Percentiles rank a stretch among this genome's conserved stretches.
These are phyloP conservation scores for Wiebesia pumilae DNA, from an alignment of 1,140 invertebrate genomes.

Conservation along the genomic window DNA sequence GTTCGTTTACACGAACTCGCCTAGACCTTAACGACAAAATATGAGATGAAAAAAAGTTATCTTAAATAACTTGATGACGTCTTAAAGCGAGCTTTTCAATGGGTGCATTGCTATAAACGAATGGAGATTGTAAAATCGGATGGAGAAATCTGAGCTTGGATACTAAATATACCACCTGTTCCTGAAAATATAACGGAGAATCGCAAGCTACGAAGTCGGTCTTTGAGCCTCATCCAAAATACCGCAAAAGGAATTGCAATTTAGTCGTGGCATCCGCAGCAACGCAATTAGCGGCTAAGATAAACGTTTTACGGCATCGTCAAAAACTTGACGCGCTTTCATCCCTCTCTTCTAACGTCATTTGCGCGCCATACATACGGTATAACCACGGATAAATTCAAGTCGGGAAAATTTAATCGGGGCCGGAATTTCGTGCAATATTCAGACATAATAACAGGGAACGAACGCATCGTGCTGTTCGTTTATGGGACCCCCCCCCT, in stretches of 20 bases:
- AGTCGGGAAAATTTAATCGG: slow-evolving; percentile 48
- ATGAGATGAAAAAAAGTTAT: too few relatives aligned
- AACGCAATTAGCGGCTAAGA: slow-evolving; percentile 39
- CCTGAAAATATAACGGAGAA: background rate
- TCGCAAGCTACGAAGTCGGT: background rate
- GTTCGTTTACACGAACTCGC: too few relatives aligned
- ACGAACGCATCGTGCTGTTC: slow-evolving; percentile 34
- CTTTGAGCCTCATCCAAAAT: slow-evolving; percentile 13
- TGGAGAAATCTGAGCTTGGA: background rate
- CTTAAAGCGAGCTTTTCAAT: too few relatives aligned
- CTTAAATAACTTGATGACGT: too few relatives aligned
- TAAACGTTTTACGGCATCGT: slow-evolving; percentile 47
- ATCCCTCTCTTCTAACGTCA: background rate
- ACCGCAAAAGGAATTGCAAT: slow-evolving; percentile 45
- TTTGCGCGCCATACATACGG: slow-evolving; percentile 16
- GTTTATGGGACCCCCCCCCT: slow-evolving; percentile 26
- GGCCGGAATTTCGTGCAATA: slow-evolving; percentile 50
- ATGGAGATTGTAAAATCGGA: background rate
- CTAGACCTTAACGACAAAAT: too few relatives aligned
- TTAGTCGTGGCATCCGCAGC: slow-evolving; percentile 36
- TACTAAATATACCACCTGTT: background rate
- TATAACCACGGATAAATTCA: slow-evolving; percentile 15
- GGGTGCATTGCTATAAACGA: too few relatives aligned
- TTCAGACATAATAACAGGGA: slow-evolving; percentile 47
- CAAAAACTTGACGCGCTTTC: slow-evolving; percentile 43